Evolutionary conservation across 2,113 vertebrate species (phyloP).

Genomic region (Ceuthmochares aereus): DNA sequence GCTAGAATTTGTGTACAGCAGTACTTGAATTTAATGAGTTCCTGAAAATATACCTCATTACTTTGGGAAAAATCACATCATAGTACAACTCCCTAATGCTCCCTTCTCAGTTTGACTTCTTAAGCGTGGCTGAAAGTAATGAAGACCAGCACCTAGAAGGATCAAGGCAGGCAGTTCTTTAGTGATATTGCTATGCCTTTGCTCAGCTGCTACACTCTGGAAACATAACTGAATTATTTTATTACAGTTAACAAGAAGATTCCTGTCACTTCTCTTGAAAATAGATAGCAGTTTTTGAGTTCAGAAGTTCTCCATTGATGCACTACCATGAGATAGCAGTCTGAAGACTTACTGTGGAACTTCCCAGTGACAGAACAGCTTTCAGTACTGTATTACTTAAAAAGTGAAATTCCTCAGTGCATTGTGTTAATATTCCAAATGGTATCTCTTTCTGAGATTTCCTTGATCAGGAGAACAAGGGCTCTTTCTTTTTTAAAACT

Average conservation of each 20-base stretch:
- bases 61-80: background rate
- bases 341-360: background rate
- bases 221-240: background rate
- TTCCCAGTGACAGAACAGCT: constrained; percentile 11
- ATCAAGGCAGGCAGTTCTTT: background rate
- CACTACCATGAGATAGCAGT: background rate
- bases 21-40: background rate
- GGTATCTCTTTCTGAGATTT: constrained; percentile 2
- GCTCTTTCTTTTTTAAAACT: background rate
- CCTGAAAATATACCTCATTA: background rate
- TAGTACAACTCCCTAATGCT: background rate
- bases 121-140: background rate
- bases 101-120: background rate
- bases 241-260: background rate
- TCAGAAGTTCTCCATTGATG: background rate
- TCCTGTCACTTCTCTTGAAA: background rate
- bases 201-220: background rate
- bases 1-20: background rate
- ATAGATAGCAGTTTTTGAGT: background rate
- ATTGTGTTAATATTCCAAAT: constrained; percentile 1
- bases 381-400: background rate
- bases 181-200: background rate
- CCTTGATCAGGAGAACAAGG: background rate
- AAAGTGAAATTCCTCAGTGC: background rate
- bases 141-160: background rate